phyloP scores from a whole-genome alignment of 1,140 invertebrate genomes.

The Drosophila sturtevanti region DNA sequence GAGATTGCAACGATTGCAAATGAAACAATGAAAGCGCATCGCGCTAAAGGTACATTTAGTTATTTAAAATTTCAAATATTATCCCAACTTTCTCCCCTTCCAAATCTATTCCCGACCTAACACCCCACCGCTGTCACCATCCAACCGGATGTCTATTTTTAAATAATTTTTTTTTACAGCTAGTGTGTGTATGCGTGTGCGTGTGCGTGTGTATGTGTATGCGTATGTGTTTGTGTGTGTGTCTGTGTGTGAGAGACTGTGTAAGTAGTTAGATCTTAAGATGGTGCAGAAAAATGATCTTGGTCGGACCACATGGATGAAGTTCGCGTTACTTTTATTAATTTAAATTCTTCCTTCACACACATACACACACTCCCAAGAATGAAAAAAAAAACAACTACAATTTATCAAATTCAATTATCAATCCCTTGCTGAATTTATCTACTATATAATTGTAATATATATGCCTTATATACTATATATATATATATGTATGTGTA shows the following conservation, averaged over 20 bases:
- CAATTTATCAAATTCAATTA: constrained; percentile 35
- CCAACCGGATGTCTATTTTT: background rate
- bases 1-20: constrained; percentile 92
- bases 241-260: constrained; percentile 38
- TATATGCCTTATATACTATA: constrained; percentile 64
- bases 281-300: constrained; percentile 17
- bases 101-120: constrained; percentile 1
- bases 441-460: constrained; percentile 46
- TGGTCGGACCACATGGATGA: constrained; percentile 5
- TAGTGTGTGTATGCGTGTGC: too few relatives aligned
- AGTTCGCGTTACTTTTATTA: constrained; percentile 1
- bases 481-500: constrained; percentile 74
- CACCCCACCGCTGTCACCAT: background rate
- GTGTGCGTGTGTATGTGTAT: background rate
- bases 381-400: constrained; percentile 12
- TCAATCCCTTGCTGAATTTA: constrained; percentile 73
- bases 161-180: constrained; percentile 35
- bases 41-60: constrained; percentile 78
- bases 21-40: constrained; percentile 84
- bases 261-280: constrained; percentile 49
- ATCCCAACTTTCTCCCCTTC: background rate
- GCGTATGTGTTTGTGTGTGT: constrained; percentile 35
- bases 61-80: constrained; percentile 27
- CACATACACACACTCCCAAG: too few relatives aligned
- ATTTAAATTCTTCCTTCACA: background rate